Evolutionary conservation across 2,797 vertebrate genomes (phyloP).

Genomic region (Anguilla megastoma): DNA sequence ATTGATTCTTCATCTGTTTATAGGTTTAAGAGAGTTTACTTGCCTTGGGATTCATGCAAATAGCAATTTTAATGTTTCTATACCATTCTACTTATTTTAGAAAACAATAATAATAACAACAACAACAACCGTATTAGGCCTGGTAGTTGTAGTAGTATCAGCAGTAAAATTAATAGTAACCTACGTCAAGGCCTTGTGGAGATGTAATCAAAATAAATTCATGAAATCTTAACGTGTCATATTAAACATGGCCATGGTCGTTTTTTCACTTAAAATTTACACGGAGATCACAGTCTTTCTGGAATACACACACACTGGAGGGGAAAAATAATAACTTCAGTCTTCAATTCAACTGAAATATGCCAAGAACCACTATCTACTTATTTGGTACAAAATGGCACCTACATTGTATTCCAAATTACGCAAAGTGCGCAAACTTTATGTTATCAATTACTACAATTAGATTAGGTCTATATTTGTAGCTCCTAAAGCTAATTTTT

Average conservation of each 20-base stretch:
- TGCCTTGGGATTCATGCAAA: neutral
- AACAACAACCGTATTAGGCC: neutral
- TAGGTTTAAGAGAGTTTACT: neutral
- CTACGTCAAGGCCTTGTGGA: neutral
- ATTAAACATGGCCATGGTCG: neutral
- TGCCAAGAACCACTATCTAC: neutral
- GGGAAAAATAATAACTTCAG: neutral
- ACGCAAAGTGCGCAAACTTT: neutral
- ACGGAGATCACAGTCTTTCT: conserved; percentile 3
- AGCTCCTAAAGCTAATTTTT: neutral
- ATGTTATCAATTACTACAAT: neutral
- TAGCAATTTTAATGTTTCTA: neutral
- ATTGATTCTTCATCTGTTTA: neutral
- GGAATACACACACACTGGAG: neutral
- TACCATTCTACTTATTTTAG: neutral
- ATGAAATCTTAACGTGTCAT: neutral
- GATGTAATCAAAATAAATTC: neutral
- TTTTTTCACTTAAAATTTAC: neutral
- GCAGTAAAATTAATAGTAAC: neutral
- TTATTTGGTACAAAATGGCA: neutral
- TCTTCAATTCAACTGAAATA: neutral
- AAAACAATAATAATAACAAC: neutral
- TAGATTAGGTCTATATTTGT: neutral
- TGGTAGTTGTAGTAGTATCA: neutral
- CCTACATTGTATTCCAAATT: neutral